Evolutionary conservation across 1,140 invertebrate species (phyloP).

Genomic region (Heliconius eleuchia): DNA sequence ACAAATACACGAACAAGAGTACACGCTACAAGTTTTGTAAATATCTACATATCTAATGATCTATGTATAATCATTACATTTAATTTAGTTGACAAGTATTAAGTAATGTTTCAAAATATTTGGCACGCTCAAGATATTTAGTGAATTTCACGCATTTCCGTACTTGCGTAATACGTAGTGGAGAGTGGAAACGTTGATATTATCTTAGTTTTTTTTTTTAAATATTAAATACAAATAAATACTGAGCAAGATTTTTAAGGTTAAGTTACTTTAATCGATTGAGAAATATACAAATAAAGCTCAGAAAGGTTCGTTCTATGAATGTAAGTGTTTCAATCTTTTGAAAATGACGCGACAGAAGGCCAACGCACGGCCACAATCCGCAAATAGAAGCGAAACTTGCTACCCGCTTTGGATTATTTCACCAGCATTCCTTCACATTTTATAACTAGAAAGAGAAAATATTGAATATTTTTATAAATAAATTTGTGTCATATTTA

Average conservation of each 20-base stretch:
- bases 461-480: not conserved
- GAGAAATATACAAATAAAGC: not conserved
- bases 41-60: not conserved
- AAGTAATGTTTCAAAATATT: conserved; percentile 13
- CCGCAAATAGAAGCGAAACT: conserved; percentile 72
- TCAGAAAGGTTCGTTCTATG: not conserved
- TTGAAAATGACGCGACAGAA: conserved; percentile 63
- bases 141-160: conserved; percentile 13
- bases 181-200: not conserved
- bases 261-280: not conserved
- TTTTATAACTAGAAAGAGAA: conserved; percentile 31
- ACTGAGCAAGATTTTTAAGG: not conserved
- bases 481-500: no score
- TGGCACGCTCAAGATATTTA: conserved; percentile 1
- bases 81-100: conserved; percentile 12
- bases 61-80: not conserved
- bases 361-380: conserved; percentile 69
- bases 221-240: not conserved
- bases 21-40: not conserved
- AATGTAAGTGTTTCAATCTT: conserved; percentile 44
- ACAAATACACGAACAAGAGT: not conserved
- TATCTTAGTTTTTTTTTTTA: not conserved
- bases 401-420: conserved; percentile 67
- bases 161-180: conserved; percentile 13
- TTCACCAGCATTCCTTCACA: conserved; percentile 48